phyloP scores from a whole-genome alignment of 2,113 vertebrate genomes.

The Arizona elegans region DNA sequence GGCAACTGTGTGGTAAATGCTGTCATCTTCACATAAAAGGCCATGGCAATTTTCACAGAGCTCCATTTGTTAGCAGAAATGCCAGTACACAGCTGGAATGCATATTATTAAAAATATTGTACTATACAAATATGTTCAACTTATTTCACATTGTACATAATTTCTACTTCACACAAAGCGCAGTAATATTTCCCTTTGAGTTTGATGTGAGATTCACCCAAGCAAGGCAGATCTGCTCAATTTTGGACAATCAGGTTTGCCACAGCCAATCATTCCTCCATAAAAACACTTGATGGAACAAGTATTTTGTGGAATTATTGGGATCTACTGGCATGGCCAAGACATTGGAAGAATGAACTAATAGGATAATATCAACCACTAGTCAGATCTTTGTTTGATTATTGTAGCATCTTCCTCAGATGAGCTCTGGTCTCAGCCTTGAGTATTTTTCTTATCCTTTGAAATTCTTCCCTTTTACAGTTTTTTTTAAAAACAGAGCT shows the following conservation, averaged over 20 bases:
- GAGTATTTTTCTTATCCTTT: not conserved
- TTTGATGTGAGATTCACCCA: conserved; percentile 96
- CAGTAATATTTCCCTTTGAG: conserved; percentile 98
- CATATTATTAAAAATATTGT: conserved; percentile 54
- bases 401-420: not conserved
- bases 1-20: not conserved
- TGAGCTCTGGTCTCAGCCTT: not conserved
- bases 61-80: not conserved
- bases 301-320: conserved; percentile 94
- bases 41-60: not conserved
- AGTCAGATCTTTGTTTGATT: conserved; percentile 78
- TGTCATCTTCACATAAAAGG: not conserved
- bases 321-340: conserved; percentile 98
- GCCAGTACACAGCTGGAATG: not conserved
- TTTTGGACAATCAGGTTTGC: conserved; percentile 95
- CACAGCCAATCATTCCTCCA: conserved; percentile 97
- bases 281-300: conserved; percentile 97
- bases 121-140: conserved; percentile 49
- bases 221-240: conserved; percentile 98
- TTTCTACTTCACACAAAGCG: conserved; percentile 92
- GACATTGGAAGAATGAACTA: conserved; percentile 92
- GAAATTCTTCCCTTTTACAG: not conserved
- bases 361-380: conserved; percentile 83
- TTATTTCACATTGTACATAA: conserved; percentile 30
- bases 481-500: not conserved